phyloP scores from a whole-genome alignment of 2,888 invertebrate genomes.

The Coremacera marginata region DNA sequence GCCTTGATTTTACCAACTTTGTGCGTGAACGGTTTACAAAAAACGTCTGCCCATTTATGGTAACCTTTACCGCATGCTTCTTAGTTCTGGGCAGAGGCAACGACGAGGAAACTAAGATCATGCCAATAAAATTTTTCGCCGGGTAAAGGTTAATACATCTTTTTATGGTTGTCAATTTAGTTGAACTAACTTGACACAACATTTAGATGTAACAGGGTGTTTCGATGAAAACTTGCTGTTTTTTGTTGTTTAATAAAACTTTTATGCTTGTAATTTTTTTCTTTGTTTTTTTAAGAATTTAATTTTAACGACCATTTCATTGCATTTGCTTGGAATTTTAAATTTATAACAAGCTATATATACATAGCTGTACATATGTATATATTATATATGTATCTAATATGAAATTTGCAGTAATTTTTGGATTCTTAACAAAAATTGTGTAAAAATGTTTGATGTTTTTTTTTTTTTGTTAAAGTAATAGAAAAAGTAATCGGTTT shows the following conservation, averaged over 20 bases:
- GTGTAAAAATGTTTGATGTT: conserved; percentile 13
- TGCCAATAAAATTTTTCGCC: conserved; percentile 50
- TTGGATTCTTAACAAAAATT: conserved; percentile 32
- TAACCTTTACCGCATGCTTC: conserved; percentile 63
- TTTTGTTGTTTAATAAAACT: conserved; percentile 26
- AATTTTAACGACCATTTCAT: conserved; percentile 50
- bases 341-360: conserved; percentile 28
- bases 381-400: background rate
- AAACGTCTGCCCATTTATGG: conserved; percentile 68
- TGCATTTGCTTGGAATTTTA: conserved; percentile 41
- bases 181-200: conserved; percentile 22
- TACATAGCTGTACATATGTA: background rate
- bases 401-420: conserved; percentile 36
- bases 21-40: conserved; percentile 70
- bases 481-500: conserved; percentile 34
- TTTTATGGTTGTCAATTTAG: conserved; percentile 28
- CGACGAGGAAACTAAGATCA: conserved; percentile 67
- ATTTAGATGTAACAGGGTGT: conserved; percentile 32
- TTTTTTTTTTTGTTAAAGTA: conserved; percentile 23
- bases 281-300: conserved; percentile 4
- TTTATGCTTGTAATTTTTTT: background rate
- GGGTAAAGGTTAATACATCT: conserved; percentile 55
- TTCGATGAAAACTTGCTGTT: conserved; percentile 30
- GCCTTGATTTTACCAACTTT: conserved; percentile 67
- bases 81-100: conserved; percentile 69